A percentile compares a stretch with the other conserved stretches of the same genome.
These are phyloP conservation scores for Thereva unica DNA, from an alignment of 2,888 invertebrate species.

Conservation along the genomic window DNA sequence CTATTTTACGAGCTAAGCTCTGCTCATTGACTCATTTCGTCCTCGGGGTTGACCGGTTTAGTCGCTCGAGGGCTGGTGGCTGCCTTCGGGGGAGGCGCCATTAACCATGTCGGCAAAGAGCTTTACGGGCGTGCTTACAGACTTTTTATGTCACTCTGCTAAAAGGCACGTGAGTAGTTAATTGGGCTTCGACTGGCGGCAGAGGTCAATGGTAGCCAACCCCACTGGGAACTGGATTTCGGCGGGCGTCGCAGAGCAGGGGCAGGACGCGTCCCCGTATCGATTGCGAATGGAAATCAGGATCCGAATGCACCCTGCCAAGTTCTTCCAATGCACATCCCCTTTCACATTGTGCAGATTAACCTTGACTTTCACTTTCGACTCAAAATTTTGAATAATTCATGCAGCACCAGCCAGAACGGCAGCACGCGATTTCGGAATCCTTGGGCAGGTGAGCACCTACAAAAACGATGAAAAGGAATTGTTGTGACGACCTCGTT, in stretches of 20 bases:
- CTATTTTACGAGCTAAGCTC: slow-evolving; percentile 40
- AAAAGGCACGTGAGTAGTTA: slow-evolving; percentile 38
- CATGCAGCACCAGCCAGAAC: slow-evolving; percentile 11
- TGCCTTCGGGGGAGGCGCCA: background rate
- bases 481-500: slow-evolving; percentile 23
- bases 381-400: slow-evolving; percentile 35
- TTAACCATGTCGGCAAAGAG: background rate
- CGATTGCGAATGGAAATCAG: slow-evolving; percentile 19
- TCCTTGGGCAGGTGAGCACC: slow-evolving; percentile 24
- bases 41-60: slow-evolving; percentile 6
- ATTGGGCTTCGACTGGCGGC: slow-evolving; percentile 18
- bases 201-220: slow-evolving; percentile 25
- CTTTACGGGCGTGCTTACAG: slow-evolving; percentile 18
- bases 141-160: slow-evolving; percentile 29
- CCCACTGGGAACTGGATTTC: background rate
- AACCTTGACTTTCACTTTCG: slow-evolving; percentile 35
- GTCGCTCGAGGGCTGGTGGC: slow-evolving; percentile 12
- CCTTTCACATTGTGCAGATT: slow-evolving; percentile 17
- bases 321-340: background rate
- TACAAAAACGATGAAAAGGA: slow-evolving; percentile 13
- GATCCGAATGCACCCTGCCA: slow-evolving; percentile 1
- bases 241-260: background rate
- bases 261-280: background rate
- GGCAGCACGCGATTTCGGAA: slow-evolving; percentile 28
- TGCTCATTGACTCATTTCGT: slow-evolving; percentile 40